Base-by-base conservation (phyloP, 2,888 invertebrate genomes). In the Pollenia amentaria region DNA sequence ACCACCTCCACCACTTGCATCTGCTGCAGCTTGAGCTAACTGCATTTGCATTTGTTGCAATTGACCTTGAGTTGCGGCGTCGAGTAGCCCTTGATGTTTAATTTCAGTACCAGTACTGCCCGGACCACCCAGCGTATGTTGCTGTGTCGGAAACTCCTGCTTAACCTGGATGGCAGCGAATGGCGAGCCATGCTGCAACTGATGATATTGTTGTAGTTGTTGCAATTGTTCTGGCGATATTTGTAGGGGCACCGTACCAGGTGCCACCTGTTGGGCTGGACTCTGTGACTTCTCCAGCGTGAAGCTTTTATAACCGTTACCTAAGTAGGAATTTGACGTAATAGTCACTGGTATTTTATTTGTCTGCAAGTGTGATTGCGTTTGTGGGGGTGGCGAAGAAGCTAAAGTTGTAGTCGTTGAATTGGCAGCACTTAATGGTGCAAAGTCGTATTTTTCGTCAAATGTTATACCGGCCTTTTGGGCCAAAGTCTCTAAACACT, bases 391-490 rank as follows among this genome's bases (percentile, higher is more conserved):
- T 83, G 69, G 44, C 12, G 70, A 64, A 29, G 77, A 55, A 3
- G 89, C 89, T 42, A 29, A 6, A 29, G 3, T 29, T 29, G 91
- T 88, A 89, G 90, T 89, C 48, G 91, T 90, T 60, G 75, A 62
- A 21, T 62, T 82, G 21, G 12, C 92, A 90, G 95, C 92, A 80
- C 77, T 42, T 12, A 65, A 48, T 29, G 84, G 78, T 94, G 96
- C 95, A 84, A 95, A 95, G 92, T 96, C 96, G 94, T 96, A 96
- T 92, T 96, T 96, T 92, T 96, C 96, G 91, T 96, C 96, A 90
- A 96, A 95, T 18, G 96, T 96, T 14, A 96, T 96, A 2, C 96
- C 96, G 72, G 96, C 96, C 89, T 96, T 96, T 90, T 96, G 96
- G 14, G 96, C 96, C 85, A 96, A 94, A 0, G 96, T 96, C 91